Percentiles rank a stretch among this genome's conserved stretches.
These are phyloP conservation scores for Cercopithecus hamlyni DNA, from an alignment of 2,797 vertebrate species.

Conservation along the genomic window DNA sequence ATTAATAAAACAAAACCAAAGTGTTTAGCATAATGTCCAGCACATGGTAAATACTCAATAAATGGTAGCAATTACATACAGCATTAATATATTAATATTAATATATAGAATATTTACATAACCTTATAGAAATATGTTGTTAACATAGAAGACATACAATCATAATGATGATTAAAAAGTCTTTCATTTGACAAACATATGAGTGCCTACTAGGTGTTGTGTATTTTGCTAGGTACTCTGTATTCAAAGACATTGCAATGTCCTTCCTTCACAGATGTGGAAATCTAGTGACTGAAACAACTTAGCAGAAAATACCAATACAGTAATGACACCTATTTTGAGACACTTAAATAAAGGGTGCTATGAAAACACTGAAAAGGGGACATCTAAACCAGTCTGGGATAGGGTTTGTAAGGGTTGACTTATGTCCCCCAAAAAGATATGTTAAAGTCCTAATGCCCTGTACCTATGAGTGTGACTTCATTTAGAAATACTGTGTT, in stretches of 20 bases:
- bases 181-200: neutral
- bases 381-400: neutral
- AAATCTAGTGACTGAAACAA: neutral
- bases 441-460: neutral
- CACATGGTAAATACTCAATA: neutral
- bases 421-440: neutral
- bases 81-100: neutral
- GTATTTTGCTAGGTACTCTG: neutral
- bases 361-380: neutral
- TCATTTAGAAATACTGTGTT: neutral
- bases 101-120: neutral
- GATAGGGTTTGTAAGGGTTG: neutral
- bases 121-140: neutral
- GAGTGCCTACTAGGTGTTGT: neutral
- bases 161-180: neutral
- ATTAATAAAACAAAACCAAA: neutral
- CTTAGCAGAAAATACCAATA: neutral
- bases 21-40: neutral
- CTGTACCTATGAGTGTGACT: neutral
- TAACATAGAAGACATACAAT: neutral
- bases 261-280: neutral
- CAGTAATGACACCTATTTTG: neutral
- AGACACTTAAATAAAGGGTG: neutral
- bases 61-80: neutral
- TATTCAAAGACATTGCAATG: neutral